Evolutionary conservation across 2,888 invertebrate genomes (phyloP), one percentile per base, ranked within the genome.

Genomic region (Rutpela maculata): DNA sequence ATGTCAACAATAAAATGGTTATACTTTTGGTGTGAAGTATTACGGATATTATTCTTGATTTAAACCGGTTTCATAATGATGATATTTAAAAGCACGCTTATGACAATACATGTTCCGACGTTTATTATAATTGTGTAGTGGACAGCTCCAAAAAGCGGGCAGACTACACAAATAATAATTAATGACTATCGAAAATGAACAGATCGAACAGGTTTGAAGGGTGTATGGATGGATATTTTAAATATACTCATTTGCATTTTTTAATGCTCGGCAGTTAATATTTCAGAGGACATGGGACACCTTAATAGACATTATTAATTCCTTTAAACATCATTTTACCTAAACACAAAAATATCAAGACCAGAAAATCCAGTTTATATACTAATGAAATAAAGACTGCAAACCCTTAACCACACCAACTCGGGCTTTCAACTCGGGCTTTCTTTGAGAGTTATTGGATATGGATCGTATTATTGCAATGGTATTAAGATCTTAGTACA

Each of bases 131-230:
- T 65, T n/a, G 31, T 63, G 43, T 65, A 38, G 43, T 38, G 38
- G 65, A 38, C 43, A 38, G 19, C 19, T 43, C 65, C 43, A 65
- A 65, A 65, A 65, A 65, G 43, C n/a, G n/a, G 50, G 12, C 43
- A 43, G 12, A 15, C n/a, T 2, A 0, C 43, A 72, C 72, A 60
- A 72, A 72, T 43, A 35, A 62, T 72, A 72, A 62, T 72, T 62
- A 62, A 62, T 72, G 63, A 38, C 43, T 15, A 76, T 57, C 65
- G 35, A 22, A 71, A 76, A 66, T 65, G 38, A 15, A 65, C 65
- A 31, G 66, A 19, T 4, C 43, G 12, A 38, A 18, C 18, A 65
- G 43, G 15, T 18, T 65, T 65, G 43, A 19, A 18, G 31, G n/a
- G 26, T 31, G 22, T 26, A n/a, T 62, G n/a, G 11, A 9, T 15